These are phyloP conservation scores for Microcebus jonahi DNA, from an alignment of 2,113 vertebrate species.

Conservation along the genomic window DNA sequence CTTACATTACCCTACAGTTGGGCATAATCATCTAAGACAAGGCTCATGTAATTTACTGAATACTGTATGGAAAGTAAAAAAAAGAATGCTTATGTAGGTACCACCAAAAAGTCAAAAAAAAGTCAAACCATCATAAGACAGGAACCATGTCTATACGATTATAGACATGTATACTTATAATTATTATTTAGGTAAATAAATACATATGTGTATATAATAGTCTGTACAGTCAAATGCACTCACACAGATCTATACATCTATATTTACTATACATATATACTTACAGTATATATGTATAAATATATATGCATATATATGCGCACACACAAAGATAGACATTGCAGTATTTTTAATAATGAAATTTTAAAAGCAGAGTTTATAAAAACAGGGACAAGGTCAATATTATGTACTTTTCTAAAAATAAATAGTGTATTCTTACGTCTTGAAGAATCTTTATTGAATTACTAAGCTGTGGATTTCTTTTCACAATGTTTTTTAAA, in stretches of 20 bases:
- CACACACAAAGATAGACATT: not conserved
- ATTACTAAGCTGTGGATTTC: too few relatives aligned
- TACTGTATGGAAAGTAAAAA: not conserved
- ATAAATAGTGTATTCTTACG: not conserved
- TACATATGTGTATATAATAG: not conserved
- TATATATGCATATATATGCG: not conserved
- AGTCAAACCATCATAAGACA: not conserved
- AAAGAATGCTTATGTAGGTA: not conserved
- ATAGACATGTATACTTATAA: not conserved
- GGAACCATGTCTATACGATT: not conserved
- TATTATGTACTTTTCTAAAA: not conserved
- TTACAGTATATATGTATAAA: not conserved
- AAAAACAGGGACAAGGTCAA: not conserved
- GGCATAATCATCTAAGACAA: not conserved
- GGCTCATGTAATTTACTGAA: not conserved
- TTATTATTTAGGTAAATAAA: not conserved
- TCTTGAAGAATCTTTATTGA: not conserved
- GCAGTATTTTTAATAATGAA: not conserved
- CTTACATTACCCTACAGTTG: not conserved
- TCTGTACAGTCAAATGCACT: not conserved
- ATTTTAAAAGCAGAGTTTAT: slow-evolving; percentile 9
- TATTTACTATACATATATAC: not conserved
- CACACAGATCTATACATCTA: not conserved
- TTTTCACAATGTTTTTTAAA: not conserved
- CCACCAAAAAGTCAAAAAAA: not conserved